phyloP scores from a whole-genome alignment of 2,797 vertebrate species.

The Myripristis murdjan region DNA sequence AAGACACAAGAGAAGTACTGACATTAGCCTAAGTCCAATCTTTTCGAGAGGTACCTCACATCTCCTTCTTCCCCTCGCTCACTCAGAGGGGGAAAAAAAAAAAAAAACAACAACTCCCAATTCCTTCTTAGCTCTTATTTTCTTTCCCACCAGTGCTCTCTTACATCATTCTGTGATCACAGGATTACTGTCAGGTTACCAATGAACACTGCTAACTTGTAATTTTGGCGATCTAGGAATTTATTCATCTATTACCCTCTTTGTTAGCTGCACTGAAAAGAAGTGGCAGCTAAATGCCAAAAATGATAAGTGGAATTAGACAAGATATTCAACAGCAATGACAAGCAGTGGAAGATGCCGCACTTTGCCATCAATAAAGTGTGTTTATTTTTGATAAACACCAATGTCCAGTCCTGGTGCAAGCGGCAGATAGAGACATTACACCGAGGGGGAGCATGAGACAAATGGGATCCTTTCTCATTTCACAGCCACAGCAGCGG shows the following conservation, averaged over 20 bases:
- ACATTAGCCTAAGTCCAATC: conserved; percentile 61
- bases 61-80: conserved; percentile 35
- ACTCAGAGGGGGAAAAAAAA: no score
- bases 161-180: conserved; percentile 47
- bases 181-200: conserved; percentile 39
- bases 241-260: conserved; percentile 19
- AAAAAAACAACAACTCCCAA: no score
- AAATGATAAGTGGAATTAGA: conserved; percentile 27
- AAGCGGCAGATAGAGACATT: conserved; percentile 81
- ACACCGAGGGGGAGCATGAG: conserved; percentile 74
- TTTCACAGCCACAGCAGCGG: conserved; percentile 67
- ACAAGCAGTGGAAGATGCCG: conserved; percentile 24
- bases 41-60: conserved; percentile 40
- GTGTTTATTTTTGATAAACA: conserved; percentile 78
- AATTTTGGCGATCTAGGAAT: conserved; percentile 47
- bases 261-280: background rate
- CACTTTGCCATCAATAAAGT: conserved; percentile 58
- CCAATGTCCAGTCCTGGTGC: conserved; percentile 67
- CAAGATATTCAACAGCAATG: conserved; percentile 58
- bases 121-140: conserved; percentile 44
- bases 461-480: conserved; percentile 81
- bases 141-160: conserved; percentile 46
- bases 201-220: conserved; percentile 6
- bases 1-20: conserved; percentile 81
- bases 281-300: background rate